Percentiles rank a stretch among this genome's conserved stretches.
Conservation (phyloP, 2,888 invertebrate genomes). For the Pheosia tremula region DNA sequence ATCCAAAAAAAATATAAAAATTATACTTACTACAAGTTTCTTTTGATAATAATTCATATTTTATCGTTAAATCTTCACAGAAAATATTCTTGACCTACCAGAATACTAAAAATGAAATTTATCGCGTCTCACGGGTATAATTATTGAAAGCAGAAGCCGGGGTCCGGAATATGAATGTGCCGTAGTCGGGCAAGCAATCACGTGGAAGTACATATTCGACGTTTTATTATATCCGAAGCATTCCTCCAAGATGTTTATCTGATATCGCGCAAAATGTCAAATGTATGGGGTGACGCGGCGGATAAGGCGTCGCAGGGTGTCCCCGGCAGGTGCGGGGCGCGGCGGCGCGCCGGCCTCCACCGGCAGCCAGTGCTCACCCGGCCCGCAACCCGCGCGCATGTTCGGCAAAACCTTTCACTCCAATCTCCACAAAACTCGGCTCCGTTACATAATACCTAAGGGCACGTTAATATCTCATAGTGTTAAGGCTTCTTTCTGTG, state of each 20-base stretch:
- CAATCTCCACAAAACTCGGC: conserved; percentile 67
- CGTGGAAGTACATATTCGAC: conserved; percentile 8
- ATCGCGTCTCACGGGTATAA: conserved; percentile 22
- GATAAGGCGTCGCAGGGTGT: conserved; percentile 27
- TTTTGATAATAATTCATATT: too few species aligned
- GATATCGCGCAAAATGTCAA: conserved; percentile 38
- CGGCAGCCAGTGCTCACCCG: conserved; percentile 75
- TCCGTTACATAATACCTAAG: conserved; percentile 77
- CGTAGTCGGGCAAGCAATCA: conserved; percentile 3
- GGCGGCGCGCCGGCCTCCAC: conserved; percentile 41
- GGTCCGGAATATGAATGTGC: conserved; percentile 12
- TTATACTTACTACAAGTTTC: too few species aligned
- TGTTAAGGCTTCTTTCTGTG: conserved; percentile 82
- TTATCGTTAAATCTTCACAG: conserved; percentile 1
- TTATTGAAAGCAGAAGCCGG: conserved; percentile 16
- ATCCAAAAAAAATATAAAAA: too few species aligned
- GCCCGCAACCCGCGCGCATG: conserved; percentile 75
- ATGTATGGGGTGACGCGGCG: conserved; percentile 26
- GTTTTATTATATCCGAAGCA: conserved; percentile 13
- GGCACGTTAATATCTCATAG: conserved; percentile 65
- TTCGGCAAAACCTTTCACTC: conserved; percentile 61
- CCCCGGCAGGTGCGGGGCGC: conserved; percentile 41
- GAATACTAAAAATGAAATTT: conserved; percentile 20
- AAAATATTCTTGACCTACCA: conserved; percentile 13
- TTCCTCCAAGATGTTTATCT: conserved; percentile 18